Percentiles rank a stretch among this genome's conserved stretches.
Evolutionary conservation across 2,888 invertebrate genomes (phyloP).

Genomic region (Ormia ochracea): DNA sequence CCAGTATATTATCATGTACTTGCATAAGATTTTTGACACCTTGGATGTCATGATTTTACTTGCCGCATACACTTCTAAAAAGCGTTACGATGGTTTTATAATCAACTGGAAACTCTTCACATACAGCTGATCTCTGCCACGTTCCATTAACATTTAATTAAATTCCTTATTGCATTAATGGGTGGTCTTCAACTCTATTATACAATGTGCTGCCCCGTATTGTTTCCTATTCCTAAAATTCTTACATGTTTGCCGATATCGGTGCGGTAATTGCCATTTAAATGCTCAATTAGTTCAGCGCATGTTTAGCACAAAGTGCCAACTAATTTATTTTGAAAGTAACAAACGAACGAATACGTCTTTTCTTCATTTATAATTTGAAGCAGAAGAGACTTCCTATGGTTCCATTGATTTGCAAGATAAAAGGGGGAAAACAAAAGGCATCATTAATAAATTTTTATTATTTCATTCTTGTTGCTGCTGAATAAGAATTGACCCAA

Average conservation of each 20-base stretch:
- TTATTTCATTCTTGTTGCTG: background rate
- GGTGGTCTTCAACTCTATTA: slow-evolving; percentile 51
- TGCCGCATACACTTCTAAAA: background rate
- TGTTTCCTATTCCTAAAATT: background rate
- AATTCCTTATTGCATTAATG: slow-evolving; percentile 56
- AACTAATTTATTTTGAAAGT: slow-evolving; percentile 23
- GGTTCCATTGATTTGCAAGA: slow-evolving; percentile 41
- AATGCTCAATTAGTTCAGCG: slow-evolving; percentile 37
- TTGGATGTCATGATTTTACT: slow-evolving; percentile 32
- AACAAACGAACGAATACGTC: slow-evolving; percentile 26
- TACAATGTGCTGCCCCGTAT: slow-evolving; percentile 9
- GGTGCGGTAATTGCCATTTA: slow-evolving; percentile 57
- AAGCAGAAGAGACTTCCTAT: slow-evolving; percentile 34
- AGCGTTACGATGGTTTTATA: background rate
- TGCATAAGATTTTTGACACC: slow-evolving; percentile 38
- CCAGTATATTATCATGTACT: slow-evolving; percentile 30
- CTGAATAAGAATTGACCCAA: slow-evolving; percentile 26
- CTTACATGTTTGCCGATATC: slow-evolving; percentile 59
- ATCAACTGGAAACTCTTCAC: background rate
- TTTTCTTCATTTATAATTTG: slow-evolving; percentile 18
- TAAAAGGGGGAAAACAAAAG: background rate
- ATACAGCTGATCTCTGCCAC: background rate
- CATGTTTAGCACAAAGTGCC: slow-evolving; percentile 26
- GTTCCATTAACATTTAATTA: slow-evolving; percentile 59
- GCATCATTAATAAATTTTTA: slow-evolving; percentile 39